Evolutionary conservation across 1,140 invertebrate species (phyloP).

Genomic region (Calliphora vicina): DNA sequence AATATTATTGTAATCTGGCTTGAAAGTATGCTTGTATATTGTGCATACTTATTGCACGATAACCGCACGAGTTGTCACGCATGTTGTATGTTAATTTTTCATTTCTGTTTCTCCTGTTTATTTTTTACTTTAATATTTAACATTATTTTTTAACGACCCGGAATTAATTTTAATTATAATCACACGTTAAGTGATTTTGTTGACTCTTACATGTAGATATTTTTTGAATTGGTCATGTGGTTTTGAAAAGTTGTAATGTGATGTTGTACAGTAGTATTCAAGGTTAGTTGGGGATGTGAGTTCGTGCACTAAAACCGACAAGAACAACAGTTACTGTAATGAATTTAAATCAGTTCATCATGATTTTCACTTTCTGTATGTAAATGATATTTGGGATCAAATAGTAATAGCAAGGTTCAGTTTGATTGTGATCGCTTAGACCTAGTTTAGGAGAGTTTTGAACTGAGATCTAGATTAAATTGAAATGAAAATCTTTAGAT

Average conservation of each 20-base stretch:
- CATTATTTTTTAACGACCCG: not conserved
- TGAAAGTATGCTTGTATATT: not conserved
- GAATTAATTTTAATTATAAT: slow-evolving; percentile 11
- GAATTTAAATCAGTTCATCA: too few relatives aligned
- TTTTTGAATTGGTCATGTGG: not conserved
- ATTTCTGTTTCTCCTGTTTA: not conserved
- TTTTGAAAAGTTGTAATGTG: not conserved
- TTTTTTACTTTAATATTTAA: not conserved
- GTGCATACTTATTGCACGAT: slow-evolving; percentile 18
- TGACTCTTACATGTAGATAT: not conserved
- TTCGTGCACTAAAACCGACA: too few relatives aligned
- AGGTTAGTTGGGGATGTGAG: not conserved
- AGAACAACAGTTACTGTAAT: too few relatives aligned
- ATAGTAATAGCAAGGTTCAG: too few relatives aligned
- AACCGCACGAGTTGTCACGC: slow-evolving; percentile 31
- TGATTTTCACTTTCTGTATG: too few relatives aligned
- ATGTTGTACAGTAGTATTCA: not conserved
- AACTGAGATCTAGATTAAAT: too few relatives aligned
- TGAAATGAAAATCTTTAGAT: too few relatives aligned
- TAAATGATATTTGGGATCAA: too few relatives aligned
- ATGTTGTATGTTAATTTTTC: slow-evolving; percentile 18
- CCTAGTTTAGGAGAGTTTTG: too few relatives aligned
- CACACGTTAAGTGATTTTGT: not conserved
- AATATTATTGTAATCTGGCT: not conserved
- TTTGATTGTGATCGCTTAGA: too few relatives aligned